phyloP scores from a whole-genome alignment of 2,113 vertebrate species.

The Lucifuga dentata region DNA sequence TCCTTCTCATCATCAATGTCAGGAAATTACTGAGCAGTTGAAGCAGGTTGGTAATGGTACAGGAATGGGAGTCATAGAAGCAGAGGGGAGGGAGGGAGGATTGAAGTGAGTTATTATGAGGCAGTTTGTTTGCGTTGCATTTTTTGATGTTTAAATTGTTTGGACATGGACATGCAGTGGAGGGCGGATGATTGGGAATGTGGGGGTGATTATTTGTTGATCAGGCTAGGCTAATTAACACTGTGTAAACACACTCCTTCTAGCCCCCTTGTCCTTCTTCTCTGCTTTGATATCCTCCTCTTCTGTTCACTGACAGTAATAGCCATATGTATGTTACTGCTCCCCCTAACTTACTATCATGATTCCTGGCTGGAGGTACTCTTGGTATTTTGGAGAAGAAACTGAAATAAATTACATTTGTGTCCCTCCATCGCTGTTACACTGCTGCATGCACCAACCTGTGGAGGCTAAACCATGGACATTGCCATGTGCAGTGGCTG shows the following conservation, averaged over 20 bases:
- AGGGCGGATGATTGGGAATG: slow-evolving; percentile 6
- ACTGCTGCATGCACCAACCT: slow-evolving; percentile 7
- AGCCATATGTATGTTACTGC: slow-evolving; percentile 15
- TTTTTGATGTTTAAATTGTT: slow-evolving; percentile 53
- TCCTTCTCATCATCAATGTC: slow-evolving; percentile 27
- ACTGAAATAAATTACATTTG: slow-evolving; percentile 48
- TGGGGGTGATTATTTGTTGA: slow-evolving; percentile 20
- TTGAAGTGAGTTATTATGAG: slow-evolving; percentile 24
- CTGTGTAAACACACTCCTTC: slow-evolving; percentile 15
- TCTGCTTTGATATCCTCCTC: slow-evolving; percentile 57
- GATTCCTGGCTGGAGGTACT: slow-evolving; percentile 10
- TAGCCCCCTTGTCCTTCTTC: slow-evolving; percentile 4
- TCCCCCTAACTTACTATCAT: background rate
- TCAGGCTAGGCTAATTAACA: slow-evolving; percentile 40
- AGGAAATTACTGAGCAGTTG: slow-evolving; percentile 34
- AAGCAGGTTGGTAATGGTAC: slow-evolving; percentile 18
- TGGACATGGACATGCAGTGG: slow-evolving; percentile 2
- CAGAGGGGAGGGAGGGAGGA: slow-evolving; percentile 12
- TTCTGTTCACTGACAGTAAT: background rate
- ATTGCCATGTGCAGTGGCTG: background rate
- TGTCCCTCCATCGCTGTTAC: slow-evolving; percentile 13
- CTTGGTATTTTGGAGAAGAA: slow-evolving; percentile 15
- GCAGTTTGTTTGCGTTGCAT: slow-evolving; percentile 32
- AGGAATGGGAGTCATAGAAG: slow-evolving; percentile 19
- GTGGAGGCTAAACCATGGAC: slow-evolving; percentile 1